Base-by-base conservation (phyloP, 2,113 vertebrate genomes). In the Xiphophorus couchianus region DNA sequence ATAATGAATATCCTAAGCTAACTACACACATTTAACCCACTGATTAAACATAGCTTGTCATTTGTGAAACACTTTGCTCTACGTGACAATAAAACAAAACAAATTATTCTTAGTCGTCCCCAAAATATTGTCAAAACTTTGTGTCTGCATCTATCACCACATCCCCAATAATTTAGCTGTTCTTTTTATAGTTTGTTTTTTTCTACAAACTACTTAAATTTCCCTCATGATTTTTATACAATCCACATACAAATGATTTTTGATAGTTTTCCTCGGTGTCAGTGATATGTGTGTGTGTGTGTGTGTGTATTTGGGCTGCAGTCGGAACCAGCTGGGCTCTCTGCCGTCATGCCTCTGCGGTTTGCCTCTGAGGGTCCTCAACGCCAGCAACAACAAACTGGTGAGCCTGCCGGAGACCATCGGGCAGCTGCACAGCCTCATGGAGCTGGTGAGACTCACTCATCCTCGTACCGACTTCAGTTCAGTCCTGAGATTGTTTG, bases 321-420 rank as follows among this genome's bases (percentile, higher is more conserved):
- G 97, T 93, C 96, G 97, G 70, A 99, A 99, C 94, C 97, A 99
- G 88, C 95, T 99, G 90, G 94, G 96, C 3, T 89, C 92, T 64
- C 92, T 99, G 92, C 97, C 97, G 5, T 93, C 95, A 82, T 97
- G 96, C 92, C 94, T 99, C 86, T 98, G 97, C 87, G 94, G 95
- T 91, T 95, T 99, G 91, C 97, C 97, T 87, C 95, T 99, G 86
- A 94, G 96, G 90, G 97, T 99, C 88, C 95, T 99, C 92, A 98
- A 98, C 66, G 96, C 96, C 90, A 97, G 96, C 93, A 98, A 99
- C 96, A 99, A 99, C 95, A 99, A 97, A 90, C 96, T 99, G 88
- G 96, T 95, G 78, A 94, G 95, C 25, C 94, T 99, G 73, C 97
- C 97, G 1, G 97, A 97, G 89, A 94, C 95, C 92, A 96, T 99